Base-by-base conservation (phyloP, 2,888 invertebrate species). In the Luperina testacea region DNA sequence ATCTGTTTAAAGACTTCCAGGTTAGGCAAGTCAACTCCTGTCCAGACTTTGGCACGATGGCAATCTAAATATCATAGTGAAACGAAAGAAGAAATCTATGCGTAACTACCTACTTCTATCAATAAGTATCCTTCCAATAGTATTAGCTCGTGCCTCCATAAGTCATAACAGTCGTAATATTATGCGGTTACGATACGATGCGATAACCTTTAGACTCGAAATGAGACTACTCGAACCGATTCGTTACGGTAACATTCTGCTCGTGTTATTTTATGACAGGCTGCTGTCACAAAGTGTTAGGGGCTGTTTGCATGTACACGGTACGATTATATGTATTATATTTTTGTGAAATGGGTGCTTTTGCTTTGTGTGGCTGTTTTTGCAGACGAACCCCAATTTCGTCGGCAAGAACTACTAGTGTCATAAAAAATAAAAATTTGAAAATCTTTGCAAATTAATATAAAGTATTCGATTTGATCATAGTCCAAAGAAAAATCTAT, bases 201-300 rank as follows among this genome's bases (percentile, higher is more conserved):
- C 78, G 71, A 81, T 90, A 86, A 90, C 90, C 88, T 90, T 90
- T 90, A 81, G 73, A 80, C 78, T 51, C 32, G 45, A 53, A 82
- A 80, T 80, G 75, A 77, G 81, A 83, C 75, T 80, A 72, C 77
- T 81, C 75, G 70, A 81, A 77, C 68, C 70, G 78, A 90, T 90
- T 91, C 74, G 91, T 85, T 84, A 87, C 83, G 91, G 86, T 79
- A 79, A 84, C 79, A 77, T 82, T 86, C 73, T 80, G 78, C 74
- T 80, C 76, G 78, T 76, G 83, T 86, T 88, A 90, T 89, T 88
- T 86, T 83, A 83, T 83, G 85, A 74, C 67, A 32, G 74, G 13
- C 74, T 76, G 24, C 63, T 72, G 57, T 57, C 68, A 68, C 57
- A 73, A 65, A 65, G 11, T 61, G 27, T 81, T 61, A 85, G 45